Evolutionary conservation across 64 coral and sea anemone species (phyloP).

Genomic region (Stichodactyla mertensii): DNA sequence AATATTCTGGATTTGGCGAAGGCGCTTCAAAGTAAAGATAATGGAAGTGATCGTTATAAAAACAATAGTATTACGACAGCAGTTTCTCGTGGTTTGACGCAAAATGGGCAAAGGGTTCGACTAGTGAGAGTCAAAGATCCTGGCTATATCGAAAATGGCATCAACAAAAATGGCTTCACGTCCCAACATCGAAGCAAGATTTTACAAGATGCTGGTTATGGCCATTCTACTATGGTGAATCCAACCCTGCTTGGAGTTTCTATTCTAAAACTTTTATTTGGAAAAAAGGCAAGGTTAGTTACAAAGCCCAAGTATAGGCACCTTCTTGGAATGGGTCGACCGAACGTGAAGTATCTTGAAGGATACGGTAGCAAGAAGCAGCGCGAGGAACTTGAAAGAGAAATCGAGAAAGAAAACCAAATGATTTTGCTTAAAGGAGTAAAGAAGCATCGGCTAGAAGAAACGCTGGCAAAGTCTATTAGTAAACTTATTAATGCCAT

Average conservation of each 20-base stretch:
- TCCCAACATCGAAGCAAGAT: not conserved
- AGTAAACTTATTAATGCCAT: conserved; percentile 67
- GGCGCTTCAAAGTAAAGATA: conserved; percentile 54
- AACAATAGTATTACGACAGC: not conserved
- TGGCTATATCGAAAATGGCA: not conserved
- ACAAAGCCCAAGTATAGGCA: conserved; percentile 35
- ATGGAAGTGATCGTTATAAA: not conserved
- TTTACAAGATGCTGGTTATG: not conserved
- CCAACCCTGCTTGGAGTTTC: conserved; percentile 71
- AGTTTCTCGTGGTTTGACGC: not conserved
- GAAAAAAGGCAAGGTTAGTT: conserved; percentile 63
- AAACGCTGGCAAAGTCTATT: conserved; percentile 61
- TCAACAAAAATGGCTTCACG: not conserved
- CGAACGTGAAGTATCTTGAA: not conserved
- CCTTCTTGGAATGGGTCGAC: not conserved
- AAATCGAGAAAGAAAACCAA: conserved; percentile 21
- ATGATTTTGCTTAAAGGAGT: conserved; percentile 14
- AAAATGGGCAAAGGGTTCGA: conserved; percentile 19
- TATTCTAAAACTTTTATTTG: conserved; percentile 77
- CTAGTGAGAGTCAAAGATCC: conserved; percentile 9
- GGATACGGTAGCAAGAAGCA: conserved; percentile 20
- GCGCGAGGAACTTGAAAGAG: not conserved
- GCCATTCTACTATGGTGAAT: conserved; percentile 52
- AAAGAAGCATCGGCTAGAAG: conserved; percentile 10
- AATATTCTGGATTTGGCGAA: conserved; percentile 60